phyloP scores from a whole-genome alignment of 2,113 vertebrate genomes.

The Melanerpes formicivorus region DNA sequence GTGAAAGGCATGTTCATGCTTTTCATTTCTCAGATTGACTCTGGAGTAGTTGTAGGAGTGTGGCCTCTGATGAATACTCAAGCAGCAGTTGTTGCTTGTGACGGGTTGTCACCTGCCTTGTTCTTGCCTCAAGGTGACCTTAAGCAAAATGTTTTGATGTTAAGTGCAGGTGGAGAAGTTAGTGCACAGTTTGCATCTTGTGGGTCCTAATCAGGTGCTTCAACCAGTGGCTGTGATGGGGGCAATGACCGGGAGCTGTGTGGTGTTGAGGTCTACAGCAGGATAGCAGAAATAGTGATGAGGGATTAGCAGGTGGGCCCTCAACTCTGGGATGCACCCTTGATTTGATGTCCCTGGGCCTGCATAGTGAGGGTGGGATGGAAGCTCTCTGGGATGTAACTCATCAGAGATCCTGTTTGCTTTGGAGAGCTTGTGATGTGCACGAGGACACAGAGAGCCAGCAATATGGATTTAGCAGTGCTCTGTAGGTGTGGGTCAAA shows the following conservation, averaged over 20 bases:
- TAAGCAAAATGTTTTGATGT: not conserved
- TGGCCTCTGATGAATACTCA: fast-evolving
- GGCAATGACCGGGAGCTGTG: not conserved
- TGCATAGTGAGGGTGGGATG: not conserved
- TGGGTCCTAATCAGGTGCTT: not conserved
- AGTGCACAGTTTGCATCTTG: not conserved
- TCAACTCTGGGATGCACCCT: not conserved
- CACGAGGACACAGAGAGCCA: not conserved
- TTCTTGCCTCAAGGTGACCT: fast-evolving
- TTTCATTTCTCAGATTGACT: not conserved
- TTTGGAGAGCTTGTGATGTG: not conserved
- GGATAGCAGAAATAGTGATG: fast-evolving
- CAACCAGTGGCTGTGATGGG: not conserved
- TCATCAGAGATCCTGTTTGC: not conserved
- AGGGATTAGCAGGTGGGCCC: not conserved
- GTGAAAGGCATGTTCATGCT: fast-evolving
- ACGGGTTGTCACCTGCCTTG: not conserved
- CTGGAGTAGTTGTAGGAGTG: not conserved
- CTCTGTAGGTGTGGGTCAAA: not conserved
- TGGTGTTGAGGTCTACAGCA: not conserved
- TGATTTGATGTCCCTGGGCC: fast-evolving
- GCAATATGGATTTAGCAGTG: not conserved
- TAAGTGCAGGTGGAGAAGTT: not conserved
- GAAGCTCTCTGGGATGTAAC: not conserved
- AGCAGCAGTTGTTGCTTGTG: not conserved